A percentile compares a stretch with the other conserved stretches of the same genome.
These are phyloP conservation scores for Parotocinclus haroldoi DNA, from an alignment of 2,797 vertebrate genomes.

Conservation along the genomic window DNA sequence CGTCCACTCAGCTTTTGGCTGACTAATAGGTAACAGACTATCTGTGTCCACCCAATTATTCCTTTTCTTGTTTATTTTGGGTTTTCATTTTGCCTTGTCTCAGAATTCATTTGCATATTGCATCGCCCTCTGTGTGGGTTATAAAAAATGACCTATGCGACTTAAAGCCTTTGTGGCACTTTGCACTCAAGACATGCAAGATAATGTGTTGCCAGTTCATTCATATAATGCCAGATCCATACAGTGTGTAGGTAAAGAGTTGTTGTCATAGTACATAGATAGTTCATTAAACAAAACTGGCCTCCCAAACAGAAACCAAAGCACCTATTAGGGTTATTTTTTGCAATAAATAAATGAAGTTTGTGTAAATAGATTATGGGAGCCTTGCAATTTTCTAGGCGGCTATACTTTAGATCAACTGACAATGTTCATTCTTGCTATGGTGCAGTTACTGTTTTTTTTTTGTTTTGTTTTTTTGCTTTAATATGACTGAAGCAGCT, in stretches of 20 bases:
- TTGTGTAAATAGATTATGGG: slow-evolving; percentile 52
- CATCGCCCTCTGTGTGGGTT: slow-evolving; percentile 41
- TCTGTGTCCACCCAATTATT: slow-evolving; percentile 51
- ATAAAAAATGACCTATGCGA: slow-evolving; percentile 29
- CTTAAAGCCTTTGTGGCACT: slow-evolving; percentile 24
- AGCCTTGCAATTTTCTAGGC: slow-evolving; percentile 50
- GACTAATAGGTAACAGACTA: slow-evolving; percentile 58
- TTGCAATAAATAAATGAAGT: slow-evolving; percentile 60
- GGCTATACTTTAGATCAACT: slow-evolving; percentile 45
- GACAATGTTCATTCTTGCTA: slow-evolving; percentile 41
- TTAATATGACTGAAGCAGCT: slow-evolving; percentile 65
- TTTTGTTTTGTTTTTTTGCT: slow-evolving; percentile 52
- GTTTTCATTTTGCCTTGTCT: slow-evolving; percentile 25
- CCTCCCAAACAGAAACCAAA: slow-evolving; percentile 76
- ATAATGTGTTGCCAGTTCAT: slow-evolving; percentile 29
- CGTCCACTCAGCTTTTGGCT: slow-evolving; percentile 35
- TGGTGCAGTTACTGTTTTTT: slow-evolving; percentile 41
- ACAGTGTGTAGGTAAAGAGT: slow-evolving; percentile 52
- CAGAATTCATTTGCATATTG: slow-evolving; percentile 32
- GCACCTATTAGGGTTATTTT: slow-evolving; percentile 58
- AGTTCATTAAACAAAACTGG: slow-evolving; percentile 49
- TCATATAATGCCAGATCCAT: slow-evolving; percentile 55
- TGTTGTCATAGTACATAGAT: slow-evolving; percentile 62
- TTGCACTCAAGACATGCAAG: slow-evolving; percentile 36
- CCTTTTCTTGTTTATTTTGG: slow-evolving; percentile 24